These are phyloP conservation scores for Leptinotarsa lineolata DNA, from an alignment of 1,140 invertebrate species.

Conservation along the genomic window DNA sequence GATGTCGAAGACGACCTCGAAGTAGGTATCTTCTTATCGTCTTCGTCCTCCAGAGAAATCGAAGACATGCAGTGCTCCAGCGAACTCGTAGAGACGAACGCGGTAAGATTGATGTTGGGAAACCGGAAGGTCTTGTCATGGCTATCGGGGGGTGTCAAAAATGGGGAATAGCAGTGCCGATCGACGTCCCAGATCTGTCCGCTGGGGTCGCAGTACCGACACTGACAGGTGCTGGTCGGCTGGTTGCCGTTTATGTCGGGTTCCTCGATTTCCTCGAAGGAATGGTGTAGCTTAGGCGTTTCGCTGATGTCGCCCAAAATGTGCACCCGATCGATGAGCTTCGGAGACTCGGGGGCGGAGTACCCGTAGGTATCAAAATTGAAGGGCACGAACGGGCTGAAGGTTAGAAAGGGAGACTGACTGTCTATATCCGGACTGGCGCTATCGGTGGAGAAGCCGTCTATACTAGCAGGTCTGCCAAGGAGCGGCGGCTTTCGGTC, in stretches of 20 bases:
- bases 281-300: slow-evolving; percentile 52
- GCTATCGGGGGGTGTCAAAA: slow-evolving; percentile 52
- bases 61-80: slow-evolving; percentile 36
- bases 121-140: slow-evolving; percentile 41
- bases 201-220: slow-evolving; percentile 76
- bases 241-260: slow-evolving; percentile 51
- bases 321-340: slow-evolving; percentile 29
- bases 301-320: slow-evolving; percentile 40
- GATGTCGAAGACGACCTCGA: slow-evolving; percentile 45
- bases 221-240: slow-evolving; percentile 69
- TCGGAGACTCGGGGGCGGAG: slow-evolving; percentile 13
- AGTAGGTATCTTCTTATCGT: slow-evolving; percentile 27
- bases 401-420: slow-evolving; percentile 35
- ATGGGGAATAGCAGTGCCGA: slow-evolving; percentile 60
- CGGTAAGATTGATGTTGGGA: slow-evolving; percentile 15
- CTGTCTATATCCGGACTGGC: slow-evolving; percentile 57
- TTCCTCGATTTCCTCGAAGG: slow-evolving; percentile 56
- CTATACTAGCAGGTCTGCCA: slow-evolving; percentile 49
- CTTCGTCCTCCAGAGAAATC: slow-evolving; percentile 39
- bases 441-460: slow-evolving; percentile 56
- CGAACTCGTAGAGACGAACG: slow-evolving; percentile 23
- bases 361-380: slow-evolving; percentile 32
- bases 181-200: slow-evolving; percentile 78
- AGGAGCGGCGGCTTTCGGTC: slow-evolving; percentile 71
- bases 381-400: slow-evolving; percentile 38